phyloP scores from a whole-genome alignment of 35 echinoderm and acorn worm genomes.

The Lytechinus variegatus region DNA sequence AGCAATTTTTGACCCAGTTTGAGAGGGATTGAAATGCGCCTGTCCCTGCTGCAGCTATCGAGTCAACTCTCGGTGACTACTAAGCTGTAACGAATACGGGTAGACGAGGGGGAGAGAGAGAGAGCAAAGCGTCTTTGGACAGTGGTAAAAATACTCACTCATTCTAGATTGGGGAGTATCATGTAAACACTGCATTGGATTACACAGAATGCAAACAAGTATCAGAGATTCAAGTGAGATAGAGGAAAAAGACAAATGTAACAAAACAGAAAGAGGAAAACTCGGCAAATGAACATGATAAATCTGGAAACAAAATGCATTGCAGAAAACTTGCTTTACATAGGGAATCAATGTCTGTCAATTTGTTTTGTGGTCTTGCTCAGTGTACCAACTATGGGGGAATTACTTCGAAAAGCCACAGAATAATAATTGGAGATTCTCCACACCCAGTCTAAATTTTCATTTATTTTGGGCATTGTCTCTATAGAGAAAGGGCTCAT shows the following conservation, averaged over 20 bases:
- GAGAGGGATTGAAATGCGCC: not conserved
- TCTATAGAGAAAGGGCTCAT: not conserved
- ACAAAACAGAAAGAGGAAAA: not conserved
- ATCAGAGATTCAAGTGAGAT: not conserved
- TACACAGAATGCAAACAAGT: not conserved
- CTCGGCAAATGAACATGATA: not conserved
- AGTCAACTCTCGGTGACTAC: not conserved
- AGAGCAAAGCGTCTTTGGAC: not conserved
- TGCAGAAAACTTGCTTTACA: not conserved
- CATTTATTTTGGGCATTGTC: not conserved
- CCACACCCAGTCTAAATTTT: not conserved
- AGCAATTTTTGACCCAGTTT: slow-evolving; percentile 7
- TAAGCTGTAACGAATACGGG: not conserved
- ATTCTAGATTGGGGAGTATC: not conserved
- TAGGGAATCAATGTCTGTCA: not conserved
- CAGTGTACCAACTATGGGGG: not conserved
- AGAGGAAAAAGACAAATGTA: not conserved
- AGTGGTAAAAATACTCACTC: not conserved
- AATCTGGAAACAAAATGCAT: not conserved
- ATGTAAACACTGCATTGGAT: not conserved
- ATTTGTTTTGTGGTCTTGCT: not conserved
- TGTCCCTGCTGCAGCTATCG: not conserved
- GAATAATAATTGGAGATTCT: not conserved
- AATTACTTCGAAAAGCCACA: not conserved
- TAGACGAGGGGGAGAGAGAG: not conserved